Percentiles rank a stretch among this genome's conserved stretches.
These are phyloP conservation scores for Rhimphoctona megacephalus DNA, from an alignment of 2,888 invertebrate species.

Conservation along the genomic window DNA sequence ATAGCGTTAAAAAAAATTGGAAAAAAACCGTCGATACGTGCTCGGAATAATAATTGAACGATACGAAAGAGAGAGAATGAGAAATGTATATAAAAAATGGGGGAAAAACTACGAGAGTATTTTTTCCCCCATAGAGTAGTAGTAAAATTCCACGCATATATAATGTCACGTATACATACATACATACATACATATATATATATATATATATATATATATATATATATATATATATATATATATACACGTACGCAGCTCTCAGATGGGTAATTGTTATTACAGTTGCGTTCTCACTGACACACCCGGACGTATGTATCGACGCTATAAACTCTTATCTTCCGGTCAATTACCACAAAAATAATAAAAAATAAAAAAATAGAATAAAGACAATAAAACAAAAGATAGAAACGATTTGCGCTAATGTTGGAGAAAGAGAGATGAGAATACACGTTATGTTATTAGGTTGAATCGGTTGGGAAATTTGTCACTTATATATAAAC, in stretches of 20 bases:
- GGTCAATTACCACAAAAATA: constrained; percentile 48
- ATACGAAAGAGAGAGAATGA: constrained; percentile 1
- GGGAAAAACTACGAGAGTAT: constrained; percentile 38
- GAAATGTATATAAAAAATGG: background rate
- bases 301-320: background rate
- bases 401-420: constrained; percentile 15
- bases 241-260: background rate
- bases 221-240: no score
- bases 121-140: no score
- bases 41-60: constrained; percentile 60
- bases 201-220: no score
- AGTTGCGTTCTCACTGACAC: constrained; percentile 37
- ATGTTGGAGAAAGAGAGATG: constrained; percentile 9
- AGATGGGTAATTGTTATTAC: constrained; percentile 57
- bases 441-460: constrained; percentile 43
- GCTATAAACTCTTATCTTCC: constrained; percentile 59
- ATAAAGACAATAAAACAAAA: constrained; percentile 4
- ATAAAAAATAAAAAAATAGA: background rate
- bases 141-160: constrained; percentile 48
- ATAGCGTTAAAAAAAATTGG: constrained; percentile 23
- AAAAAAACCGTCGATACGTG: constrained; percentile 56
- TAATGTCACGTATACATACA: constrained; percentile 36
- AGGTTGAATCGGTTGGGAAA: constrained; percentile 22
- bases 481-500: constrained; percentile 53
- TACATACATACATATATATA: background rate